These are phyloP conservation scores for Bufo bufo DNA, from an alignment of 2,113 vertebrate species.

Conservation along the genomic window DNA sequence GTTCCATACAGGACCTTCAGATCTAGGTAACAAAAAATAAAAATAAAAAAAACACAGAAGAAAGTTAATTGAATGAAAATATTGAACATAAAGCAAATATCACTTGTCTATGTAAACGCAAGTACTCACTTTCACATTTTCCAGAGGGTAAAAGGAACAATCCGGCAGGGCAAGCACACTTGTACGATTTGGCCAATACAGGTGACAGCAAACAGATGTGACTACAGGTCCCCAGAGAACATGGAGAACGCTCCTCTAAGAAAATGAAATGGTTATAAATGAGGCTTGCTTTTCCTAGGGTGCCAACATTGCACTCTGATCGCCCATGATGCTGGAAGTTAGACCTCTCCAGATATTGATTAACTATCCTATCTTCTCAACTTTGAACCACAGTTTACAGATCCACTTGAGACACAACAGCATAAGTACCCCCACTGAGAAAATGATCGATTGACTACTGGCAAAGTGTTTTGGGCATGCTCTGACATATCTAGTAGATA, in stretches of 20 bases:
- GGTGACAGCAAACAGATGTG: slow-evolving; percentile 84
- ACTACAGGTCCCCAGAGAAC: slow-evolving; percentile 72
- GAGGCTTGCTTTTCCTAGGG: neutral
- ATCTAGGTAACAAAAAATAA: no score
- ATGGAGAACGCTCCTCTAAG: slow-evolving; percentile 61
- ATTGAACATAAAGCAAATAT: neutral
- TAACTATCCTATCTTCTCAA: no score
- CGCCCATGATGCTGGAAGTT: no score
- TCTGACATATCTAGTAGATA: no score
- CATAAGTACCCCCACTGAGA: no score
- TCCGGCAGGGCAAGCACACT: slow-evolving; percentile 80
- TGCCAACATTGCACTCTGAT: no score
- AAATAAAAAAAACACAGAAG: neutral
- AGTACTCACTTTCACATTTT: slow-evolving; percentile 78
- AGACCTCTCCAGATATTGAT: no score
- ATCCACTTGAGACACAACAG: no score
- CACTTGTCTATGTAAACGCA: neutral
- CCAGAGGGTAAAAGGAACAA: slow-evolving; percentile 76
- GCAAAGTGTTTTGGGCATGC: no score
- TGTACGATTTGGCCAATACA: slow-evolving; percentile 74
- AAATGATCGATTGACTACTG: no score
- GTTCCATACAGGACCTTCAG: slow-evolving; percentile 79
- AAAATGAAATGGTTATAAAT: neutral
- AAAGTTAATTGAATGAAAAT: no score
- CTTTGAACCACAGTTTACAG: no score